Evolutionary conservation across 1,140 invertebrate species (phyloP), one percentile per base, ranked within the genome.

Genomic region (Scaptodrosophila lebanonensis): DNA sequence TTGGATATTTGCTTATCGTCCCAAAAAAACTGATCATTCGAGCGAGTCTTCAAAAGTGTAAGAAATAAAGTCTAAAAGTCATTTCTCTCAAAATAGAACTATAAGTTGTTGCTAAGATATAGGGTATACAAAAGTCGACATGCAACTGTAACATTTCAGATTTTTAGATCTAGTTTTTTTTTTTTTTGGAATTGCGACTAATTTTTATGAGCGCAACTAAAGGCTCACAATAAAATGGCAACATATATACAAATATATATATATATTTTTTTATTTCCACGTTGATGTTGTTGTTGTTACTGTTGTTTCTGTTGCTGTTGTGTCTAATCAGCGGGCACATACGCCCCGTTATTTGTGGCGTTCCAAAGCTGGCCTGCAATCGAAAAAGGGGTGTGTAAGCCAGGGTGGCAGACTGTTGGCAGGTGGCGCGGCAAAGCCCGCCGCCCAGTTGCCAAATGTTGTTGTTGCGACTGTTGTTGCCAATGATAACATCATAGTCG

Each of bases 321-420:
- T n/a, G 15, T 38, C 72, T 76, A 76, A 76, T 76, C 72, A 76
- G 72, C n/a, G 69, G 66, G 58, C 38, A 57, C 53, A 77, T 59
- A 76, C 72, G 72, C 72, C 72, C 72, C 54, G 39, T 32, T 49
- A 51, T 50, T 30, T 52, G 38, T 15, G 52, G 12, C 33, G 16
- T 5, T 18, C n/a, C 1, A 20, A 16, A 38, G 50, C 9, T 29
- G 9, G 27, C 5, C 27, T 29, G 27, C n/a, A 4, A 48, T 33
- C 15, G 27, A 71, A 22, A 57, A 54, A 67, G 67, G 75, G 72
- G 72, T 66, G 75, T 82, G 73, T 53, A 68, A 33, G 50, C 69
- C 75, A 82, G 73, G 75, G 72, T 68, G 73, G 62, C 73, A 54
- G 11, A 39, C 35, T 51, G 32, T 33, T n/a, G 32, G 32, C 8